phyloP scores from a whole-genome alignment of 2,113 vertebrate genomes.

The Dasyurus viverrinus region DNA sequence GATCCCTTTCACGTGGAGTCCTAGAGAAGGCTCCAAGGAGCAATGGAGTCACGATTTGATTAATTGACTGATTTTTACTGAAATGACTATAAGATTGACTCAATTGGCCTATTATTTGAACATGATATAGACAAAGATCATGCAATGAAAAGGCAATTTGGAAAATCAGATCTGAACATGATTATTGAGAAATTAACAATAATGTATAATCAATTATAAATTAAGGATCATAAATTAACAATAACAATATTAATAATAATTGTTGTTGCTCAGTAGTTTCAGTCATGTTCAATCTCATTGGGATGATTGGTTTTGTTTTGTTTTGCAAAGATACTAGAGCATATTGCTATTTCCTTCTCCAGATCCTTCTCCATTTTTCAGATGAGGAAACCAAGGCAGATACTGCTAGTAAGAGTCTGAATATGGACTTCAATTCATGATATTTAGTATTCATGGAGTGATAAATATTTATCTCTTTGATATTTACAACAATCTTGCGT shows the following conservation, averaged over 20 bases:
- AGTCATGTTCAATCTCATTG: background rate
- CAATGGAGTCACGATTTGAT: background rate
- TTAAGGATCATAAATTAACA: too few relatives aligned
- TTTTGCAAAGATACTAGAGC: background rate
- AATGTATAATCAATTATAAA: background rate
- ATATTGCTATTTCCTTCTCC: background rate
- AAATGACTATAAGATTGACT: background rate
- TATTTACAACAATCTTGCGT: background rate
- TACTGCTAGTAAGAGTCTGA: background rate
- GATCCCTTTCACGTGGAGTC: background rate
- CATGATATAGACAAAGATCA: constrained; percentile 5
- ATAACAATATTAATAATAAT: too few relatives aligned
- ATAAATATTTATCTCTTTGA: background rate
- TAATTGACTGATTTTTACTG: background rate
- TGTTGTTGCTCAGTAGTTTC: too few relatives aligned
- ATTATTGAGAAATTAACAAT: background rate
- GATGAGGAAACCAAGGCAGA: background rate
- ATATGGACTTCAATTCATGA: background rate
- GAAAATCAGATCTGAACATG: background rate
- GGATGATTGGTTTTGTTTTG: background rate
- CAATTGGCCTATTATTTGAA: background rate
- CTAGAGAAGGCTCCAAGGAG: background rate
- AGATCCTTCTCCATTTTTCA: background rate
- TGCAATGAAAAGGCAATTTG: background rate
- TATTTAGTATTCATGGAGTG: background rate